A percentile compares a stretch with the other conserved stretches of the same genome.
Evolutionary conservation across 2,113 vertebrate species (phyloP).

Genomic region (Argyrosomus japonicus): DNA sequence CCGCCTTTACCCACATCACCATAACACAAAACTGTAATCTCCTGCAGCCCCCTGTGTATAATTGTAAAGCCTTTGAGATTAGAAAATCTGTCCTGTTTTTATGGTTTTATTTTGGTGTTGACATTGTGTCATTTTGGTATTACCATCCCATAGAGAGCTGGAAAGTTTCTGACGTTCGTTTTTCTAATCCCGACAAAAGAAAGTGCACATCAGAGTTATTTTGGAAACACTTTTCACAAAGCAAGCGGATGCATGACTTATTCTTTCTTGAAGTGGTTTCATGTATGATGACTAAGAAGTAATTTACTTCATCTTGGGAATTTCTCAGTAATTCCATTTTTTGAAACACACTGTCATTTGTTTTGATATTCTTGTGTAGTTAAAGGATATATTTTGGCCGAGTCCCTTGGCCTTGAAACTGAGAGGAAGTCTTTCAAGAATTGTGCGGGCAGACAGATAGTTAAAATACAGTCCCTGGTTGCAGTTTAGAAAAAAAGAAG

Average conservation of each 20-base stretch:
- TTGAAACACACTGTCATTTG: slow-evolving; percentile 16
- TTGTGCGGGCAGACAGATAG: not conserved
- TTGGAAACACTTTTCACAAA: slow-evolving; percentile 37
- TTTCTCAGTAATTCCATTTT: slow-evolving; percentile 20
- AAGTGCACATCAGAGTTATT: slow-evolving; percentile 35
- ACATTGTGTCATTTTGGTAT: not conserved
- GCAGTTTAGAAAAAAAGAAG: not conserved
- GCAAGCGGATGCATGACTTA: slow-evolving; percentile 26
- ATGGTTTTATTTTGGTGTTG: not conserved
- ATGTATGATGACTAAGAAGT: slow-evolving; percentile 35
- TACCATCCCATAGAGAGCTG: not conserved
- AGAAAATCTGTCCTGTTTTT: not conserved
- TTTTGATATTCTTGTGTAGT: slow-evolving; percentile 3
- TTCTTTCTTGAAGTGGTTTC: slow-evolving; percentile 49
- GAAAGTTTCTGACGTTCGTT: not conserved
- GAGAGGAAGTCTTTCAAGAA: not conserved
- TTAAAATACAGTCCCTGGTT: not conserved
- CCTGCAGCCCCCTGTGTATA: not conserved
- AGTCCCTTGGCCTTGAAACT: slow-evolving; percentile 11
- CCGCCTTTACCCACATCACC: not conserved
- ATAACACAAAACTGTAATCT: not conserved
- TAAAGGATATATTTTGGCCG: not conserved
- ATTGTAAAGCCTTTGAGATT: not conserved
- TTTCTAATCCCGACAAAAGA: slow-evolving; percentile 14
- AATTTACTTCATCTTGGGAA: slow-evolving; percentile 32